Evolutionary conservation across 2,113 vertebrate genomes (phyloP).

Genomic region (Corythornis madagascariensis): DNA sequence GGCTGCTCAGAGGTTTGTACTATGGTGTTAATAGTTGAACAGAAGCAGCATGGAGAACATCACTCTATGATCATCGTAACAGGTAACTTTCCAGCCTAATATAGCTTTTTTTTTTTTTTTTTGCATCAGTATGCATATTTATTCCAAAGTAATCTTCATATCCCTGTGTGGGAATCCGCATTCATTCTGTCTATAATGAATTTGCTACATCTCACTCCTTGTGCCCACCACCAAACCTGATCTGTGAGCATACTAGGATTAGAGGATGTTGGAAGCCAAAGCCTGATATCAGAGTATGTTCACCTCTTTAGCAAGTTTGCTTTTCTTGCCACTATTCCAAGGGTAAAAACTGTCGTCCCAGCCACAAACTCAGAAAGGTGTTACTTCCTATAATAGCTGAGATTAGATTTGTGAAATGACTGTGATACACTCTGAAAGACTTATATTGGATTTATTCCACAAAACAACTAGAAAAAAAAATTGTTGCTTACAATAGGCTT

Average conservation of each 20-base stretch:
- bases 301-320: neutral
- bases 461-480: neutral
- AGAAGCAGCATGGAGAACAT: neutral
- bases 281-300: neutral
- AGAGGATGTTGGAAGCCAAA: neutral
- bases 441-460: neutral
- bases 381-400: neutral
- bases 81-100: neutral
- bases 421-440: neutral
- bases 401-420: neutral
- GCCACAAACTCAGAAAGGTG: neutral
- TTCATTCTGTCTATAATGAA: neutral
- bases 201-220: neutral
- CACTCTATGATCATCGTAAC: neutral
- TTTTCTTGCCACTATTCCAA: neutral
- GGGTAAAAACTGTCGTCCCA: slow-evolving; percentile 19
- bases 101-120: neutral
- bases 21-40: neutral
- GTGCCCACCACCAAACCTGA: neutral
- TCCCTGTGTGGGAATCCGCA: neutral
- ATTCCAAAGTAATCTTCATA: neutral
- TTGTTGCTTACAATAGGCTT: neutral
- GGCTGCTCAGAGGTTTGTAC: neutral
- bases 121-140: neutral
- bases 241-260: neutral